Evolutionary conservation across 2,888 invertebrate genomes (phyloP).

Genomic region (Parnassius smintheus): DNA sequence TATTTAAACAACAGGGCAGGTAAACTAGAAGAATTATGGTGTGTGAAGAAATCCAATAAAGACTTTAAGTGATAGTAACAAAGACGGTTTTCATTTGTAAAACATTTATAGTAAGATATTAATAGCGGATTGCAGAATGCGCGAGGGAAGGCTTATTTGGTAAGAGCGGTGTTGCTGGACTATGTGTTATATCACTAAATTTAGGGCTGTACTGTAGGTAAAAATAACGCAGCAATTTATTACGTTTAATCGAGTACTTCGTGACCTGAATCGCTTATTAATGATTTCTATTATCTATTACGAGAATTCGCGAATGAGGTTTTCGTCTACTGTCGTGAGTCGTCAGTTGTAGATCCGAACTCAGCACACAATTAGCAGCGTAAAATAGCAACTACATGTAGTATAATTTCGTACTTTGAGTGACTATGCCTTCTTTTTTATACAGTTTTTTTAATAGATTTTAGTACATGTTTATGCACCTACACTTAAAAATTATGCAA

Average conservation of each 20-base stretch:
- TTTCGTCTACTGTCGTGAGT: too few relatives aligned
- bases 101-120: constrained; percentile 42
- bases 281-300: too few relatives aligned
- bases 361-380: too few relatives aligned
- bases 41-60: constrained; percentile 29
- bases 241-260: background rate
- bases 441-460: too few relatives aligned
- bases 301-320: too few relatives aligned
- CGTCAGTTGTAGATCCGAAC: too few relatives aligned
- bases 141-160: constrained; percentile 68
- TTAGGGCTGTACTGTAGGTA: constrained; percentile 5
- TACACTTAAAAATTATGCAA: too few relatives aligned
- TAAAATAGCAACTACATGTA: too few relatives aligned
- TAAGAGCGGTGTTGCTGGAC: constrained; percentile 44
- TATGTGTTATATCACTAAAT: constrained; percentile 12
- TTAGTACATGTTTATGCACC: too few relatives aligned
- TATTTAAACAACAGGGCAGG: constrained; percentile 57
- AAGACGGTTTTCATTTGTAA: constrained; percentile 33
- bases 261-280: background rate
- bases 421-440: too few relatives aligned
- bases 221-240: background rate
- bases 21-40: constrained; percentile 43
- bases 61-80: constrained; percentile 32
- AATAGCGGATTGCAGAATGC: constrained; percentile 68
- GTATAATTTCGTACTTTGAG: too few relatives aligned